A percentile compares a stretch with the other conserved stretches of the same genome.
Conservation (phyloP, 1,140 invertebrate genomes). For the Drosophila baimaii region DNA sequence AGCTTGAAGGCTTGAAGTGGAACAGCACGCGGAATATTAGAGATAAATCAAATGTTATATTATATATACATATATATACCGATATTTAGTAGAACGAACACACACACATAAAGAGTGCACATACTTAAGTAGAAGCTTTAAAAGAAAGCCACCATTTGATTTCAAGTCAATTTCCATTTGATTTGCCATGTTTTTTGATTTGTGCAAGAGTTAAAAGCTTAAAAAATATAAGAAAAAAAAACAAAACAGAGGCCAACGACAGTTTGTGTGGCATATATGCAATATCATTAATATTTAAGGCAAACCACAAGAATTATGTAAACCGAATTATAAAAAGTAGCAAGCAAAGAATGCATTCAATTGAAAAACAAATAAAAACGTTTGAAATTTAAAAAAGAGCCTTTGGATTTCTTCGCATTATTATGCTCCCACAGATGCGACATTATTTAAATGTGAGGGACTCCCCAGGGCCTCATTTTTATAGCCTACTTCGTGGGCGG, state of each 20-base stretch:
- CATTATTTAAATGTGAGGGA: slow-evolving; percentile 6
- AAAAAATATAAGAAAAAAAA: slow-evolving; percentile 10
- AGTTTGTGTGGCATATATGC: slow-evolving; percentile 77
- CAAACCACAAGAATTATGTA: slow-evolving; percentile 41
- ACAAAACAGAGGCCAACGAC: slow-evolving; percentile 47
- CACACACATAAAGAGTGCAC: slow-evolving; percentile 56
- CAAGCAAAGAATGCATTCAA: slow-evolving; percentile 51
- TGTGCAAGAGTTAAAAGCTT: slow-evolving; percentile 66
- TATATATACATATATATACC: slow-evolving; percentile 35
- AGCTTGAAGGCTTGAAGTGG: slow-evolving; percentile 23
- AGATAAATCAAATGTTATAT: slow-evolving; percentile 57
- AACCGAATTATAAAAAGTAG: slow-evolving; percentile 40
- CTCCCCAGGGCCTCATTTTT: slow-evolving; percentile 11
- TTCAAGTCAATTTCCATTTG: slow-evolving; percentile 57
- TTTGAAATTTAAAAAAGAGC: slow-evolving; percentile 33
- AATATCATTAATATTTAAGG: slow-evolving; percentile 75
- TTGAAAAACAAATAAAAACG: slow-evolving; percentile 64
- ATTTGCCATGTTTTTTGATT: slow-evolving; percentile 61
- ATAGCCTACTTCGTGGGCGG: slow-evolving; percentile 56
- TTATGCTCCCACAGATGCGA: neutral
- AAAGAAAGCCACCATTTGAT: slow-evolving; percentile 44
- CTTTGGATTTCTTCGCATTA: neutral
- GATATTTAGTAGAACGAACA: slow-evolving; percentile 37
- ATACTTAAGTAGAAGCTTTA: slow-evolving; percentile 28
- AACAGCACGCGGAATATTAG: slow-evolving; percentile 32